Base-by-base conservation (phyloP, 2,888 invertebrate genomes). In the Bugula neritina region DNA sequence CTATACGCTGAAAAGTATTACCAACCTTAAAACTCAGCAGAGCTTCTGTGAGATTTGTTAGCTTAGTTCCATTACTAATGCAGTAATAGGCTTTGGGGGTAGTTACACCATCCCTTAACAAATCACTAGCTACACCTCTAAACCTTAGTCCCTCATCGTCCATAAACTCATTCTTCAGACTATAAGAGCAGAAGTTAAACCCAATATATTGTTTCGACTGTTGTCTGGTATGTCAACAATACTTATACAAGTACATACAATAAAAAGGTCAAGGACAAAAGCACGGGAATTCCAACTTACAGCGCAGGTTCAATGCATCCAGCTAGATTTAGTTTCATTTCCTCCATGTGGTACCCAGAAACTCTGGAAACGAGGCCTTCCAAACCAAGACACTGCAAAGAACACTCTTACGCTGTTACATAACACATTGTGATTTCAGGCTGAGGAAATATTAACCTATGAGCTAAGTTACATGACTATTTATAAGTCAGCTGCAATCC, bases 141-240 rank as follows among this genome's bases (percentile, higher is more conserved):
- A 81, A 83, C 57, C 74, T 74, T 80, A 83, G 79, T 0, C 81
- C 81, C 25, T 83, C 83, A 58, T 83, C 83, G 31, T 83, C 82
- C n/a, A 75, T 76, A 75, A 79, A 80, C 73, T 82, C 82, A 43
- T 82, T 78, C 1, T 77, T 80, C 74, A 83, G 73, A 55, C 83
- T 83, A 75, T 0, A 74, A 10, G 5, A 71, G n/a, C n/a, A n/a
- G n/a, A n/a, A n/a, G n/a, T n/a, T n/a, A n/a, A n/a, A n/a, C n/a
- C n/a, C n/a, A n/a, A n/a, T n/a, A n/a, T n/a, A n/a, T n/a, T n/a
- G n/a, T n/a, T n/a, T n/a, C n/a, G 1, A 34, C 69, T 3, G 23
- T 21, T 69, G 1, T n/a, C 31, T 27, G n/a, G 34, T 27, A 31
- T 69, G 31, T 69, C 1, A 34, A 31, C n/a, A 31, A 21, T 35